phyloP scores from a whole-genome alignment of 2,888 invertebrate species.

The Chaitophorus viminalis region DNA sequence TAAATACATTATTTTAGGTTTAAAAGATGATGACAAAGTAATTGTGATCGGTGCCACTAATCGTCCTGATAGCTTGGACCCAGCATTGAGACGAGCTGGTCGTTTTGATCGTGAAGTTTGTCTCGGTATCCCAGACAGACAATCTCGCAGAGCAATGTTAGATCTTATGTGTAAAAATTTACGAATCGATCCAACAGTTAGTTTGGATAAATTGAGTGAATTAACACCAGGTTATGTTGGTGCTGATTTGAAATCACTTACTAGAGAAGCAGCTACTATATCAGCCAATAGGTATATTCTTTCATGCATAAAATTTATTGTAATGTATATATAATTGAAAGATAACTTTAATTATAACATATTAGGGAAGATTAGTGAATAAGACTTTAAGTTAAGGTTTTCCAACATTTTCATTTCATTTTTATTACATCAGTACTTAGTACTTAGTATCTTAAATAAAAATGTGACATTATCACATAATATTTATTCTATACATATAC shows the following conservation, averaged over 20 bases:
- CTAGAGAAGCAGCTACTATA: conserved; percentile 87
- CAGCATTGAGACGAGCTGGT: conserved; percentile 89
- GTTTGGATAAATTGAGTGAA: conserved; percentile 77
- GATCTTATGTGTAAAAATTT: conserved; percentile 77
- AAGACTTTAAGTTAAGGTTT: background rate
- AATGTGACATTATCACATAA: too few species aligned
- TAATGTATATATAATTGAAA: background rate
- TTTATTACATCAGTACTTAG: background rate
- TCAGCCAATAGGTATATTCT: conserved; percentile 77
- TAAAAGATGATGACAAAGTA: conserved; percentile 71
- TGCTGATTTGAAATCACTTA: conserved; percentile 87
- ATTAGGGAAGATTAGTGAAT: background rate
- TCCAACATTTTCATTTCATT: background rate
- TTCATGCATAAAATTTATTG: background rate
- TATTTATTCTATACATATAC: too few species aligned
- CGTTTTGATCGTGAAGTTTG: conserved; percentile 94
- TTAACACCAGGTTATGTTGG: conserved; percentile 96
- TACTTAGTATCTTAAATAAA: background rate
- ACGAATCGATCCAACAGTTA: conserved; percentile 75
- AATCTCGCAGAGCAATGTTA: conserved; percentile 83
- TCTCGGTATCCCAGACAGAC: conserved; percentile 90
- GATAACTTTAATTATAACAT: too few species aligned
- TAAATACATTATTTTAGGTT: conserved; percentile 67
- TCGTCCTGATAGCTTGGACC: conserved; percentile 90
- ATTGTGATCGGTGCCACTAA: conserved; percentile 96